Base-by-base conservation (phyloP, 2,113 vertebrate species). In the Malurus cyaneus region DNA sequence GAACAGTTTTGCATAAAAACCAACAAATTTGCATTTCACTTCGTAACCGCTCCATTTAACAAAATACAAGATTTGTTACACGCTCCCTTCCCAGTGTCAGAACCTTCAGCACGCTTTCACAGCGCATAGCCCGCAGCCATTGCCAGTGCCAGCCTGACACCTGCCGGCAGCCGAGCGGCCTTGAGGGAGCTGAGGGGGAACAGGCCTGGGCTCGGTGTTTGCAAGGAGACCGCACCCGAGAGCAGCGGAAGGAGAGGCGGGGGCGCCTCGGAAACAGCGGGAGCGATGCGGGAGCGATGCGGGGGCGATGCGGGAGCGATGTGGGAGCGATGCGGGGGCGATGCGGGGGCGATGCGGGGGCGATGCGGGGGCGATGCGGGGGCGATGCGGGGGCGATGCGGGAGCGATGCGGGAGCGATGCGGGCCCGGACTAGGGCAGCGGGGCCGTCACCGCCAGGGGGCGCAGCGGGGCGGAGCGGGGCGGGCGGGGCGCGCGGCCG, bases 21-120 rank as follows among this genome's bases (percentile, higher is more conserved):
- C 36, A 19, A 17, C 23, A 2, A 39, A n/a, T 17, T 19, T 3
- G 32, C 24, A 47, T 60, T 46, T 66, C 16, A 10, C 14, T 19
- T 12, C 13, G 19, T 29, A 60, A 10, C 69, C 42, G 3, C 12
- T 7, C 20, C 39, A 1, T 25, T 20, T 34, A 24, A 29, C 34
- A 32, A 32, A 7, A 1, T 8, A 1, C 10, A 5, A 3, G 32
- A 13, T 32, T 14, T 28, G 7, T 31, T 13, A 12, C 15, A 3
- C 5, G 0, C 62, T 29, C 8, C 8, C 21, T 17, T 20, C 24
- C 17, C 19, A 8, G 0, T 0, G 39, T 2, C 21, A 7, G 47
- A 5, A 31, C 14, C 23, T 4, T 3, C 0, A 11, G 19, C 59
- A 0, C 39, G 6, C 7, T 10, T 6, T 29, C 26, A 11, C 32